Evolutionary conservation across 2,888 invertebrate genomes (phyloP).

Genomic region (Andricus quercusramuli): DNA sequence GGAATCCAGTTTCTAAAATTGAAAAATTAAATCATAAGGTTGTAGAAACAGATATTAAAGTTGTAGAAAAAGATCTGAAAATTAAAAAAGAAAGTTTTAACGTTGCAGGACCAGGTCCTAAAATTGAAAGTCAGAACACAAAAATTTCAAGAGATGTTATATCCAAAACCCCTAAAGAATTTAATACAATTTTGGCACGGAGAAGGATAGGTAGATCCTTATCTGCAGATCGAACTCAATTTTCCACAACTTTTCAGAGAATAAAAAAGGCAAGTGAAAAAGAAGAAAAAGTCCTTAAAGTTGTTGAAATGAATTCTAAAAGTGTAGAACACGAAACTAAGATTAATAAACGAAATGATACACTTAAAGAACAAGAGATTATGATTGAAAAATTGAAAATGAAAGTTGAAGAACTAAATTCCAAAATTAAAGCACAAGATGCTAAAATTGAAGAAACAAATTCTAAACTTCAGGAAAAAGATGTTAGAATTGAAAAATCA

Average conservation of each 20-base stretch:
- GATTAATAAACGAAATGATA: not conserved
- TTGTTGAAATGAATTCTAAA: not conserved
- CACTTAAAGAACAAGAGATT: not conserved
- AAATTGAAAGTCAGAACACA: not conserved
- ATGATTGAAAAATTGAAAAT: no score
- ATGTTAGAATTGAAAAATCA: not conserved
- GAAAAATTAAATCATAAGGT: not conserved
- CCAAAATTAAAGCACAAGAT: not conserved
- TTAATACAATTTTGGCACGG: not conserved
- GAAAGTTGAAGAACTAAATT: not conserved
- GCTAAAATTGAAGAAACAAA: not conserved
- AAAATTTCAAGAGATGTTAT: not conserved
- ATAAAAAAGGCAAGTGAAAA: not conserved
- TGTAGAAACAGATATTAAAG: not conserved
- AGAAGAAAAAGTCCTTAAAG: not conserved
- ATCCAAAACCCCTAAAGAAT: not conserved
- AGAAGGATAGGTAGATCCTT: not conserved
- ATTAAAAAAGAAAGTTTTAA: not conserved
- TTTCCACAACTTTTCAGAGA: not conserved
- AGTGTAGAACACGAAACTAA: not conserved
- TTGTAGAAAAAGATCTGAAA: not conserved
- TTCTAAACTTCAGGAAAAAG: not conserved
- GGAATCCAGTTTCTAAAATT: not conserved
- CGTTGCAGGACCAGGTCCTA: not conserved
- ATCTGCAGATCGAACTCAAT: conserved; percentile 6